Base-by-base conservation (phyloP, 2,888 invertebrate species). In the Creontiades dilutus region DNA sequence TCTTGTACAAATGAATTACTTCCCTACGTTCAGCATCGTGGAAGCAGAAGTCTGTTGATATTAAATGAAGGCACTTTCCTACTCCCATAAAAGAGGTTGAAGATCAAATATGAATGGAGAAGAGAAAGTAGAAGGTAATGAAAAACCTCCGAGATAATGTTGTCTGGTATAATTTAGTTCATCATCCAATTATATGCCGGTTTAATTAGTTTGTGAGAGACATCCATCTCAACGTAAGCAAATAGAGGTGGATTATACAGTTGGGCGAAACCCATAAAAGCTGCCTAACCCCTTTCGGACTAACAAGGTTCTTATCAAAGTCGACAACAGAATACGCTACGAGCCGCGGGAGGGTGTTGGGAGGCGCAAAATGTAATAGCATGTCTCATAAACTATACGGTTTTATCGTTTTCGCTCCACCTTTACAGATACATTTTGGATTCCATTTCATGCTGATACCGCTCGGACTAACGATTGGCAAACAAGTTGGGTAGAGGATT, bases 281-380 rank as follows among this genome's bases (percentile, higher is more conserved):
- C 37, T 37, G 37, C 37, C 68, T 12, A 68, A 68, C 68, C 68
- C 23, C 68, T 68, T 19, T 27, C 68, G 23, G 23, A 68, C 68
- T 68, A 68, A 68, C 68, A 68, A 68, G 68, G 23, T 68, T 68
- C 23, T 23, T 68, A 68, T 68, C 68, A 68, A 19, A 68, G 9
- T 19, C 27, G 19, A 68, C 23, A 23, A 12, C 19, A 19, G 23
- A 23, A 23, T 23, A 23, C 61, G 19, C 68, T 68, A 23, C 19
- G 12, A 12, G 68, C 23, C 12, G 2, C 2, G 68, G 68, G 19
- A 23, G 23, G 68, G 37, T 37, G 37, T 37, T 37, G 37, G 68
- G 23, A 68, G 68, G 68, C 23, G 68, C 68, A 23, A 68, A 68
- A 68, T 68, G 68, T 27, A 23, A 68, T 68, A 68, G 23, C 23